phyloP scores from a whole-genome alignment of 35 echinoderm and acorn worm species.

The Heliocidaris tuberculata region DNA sequence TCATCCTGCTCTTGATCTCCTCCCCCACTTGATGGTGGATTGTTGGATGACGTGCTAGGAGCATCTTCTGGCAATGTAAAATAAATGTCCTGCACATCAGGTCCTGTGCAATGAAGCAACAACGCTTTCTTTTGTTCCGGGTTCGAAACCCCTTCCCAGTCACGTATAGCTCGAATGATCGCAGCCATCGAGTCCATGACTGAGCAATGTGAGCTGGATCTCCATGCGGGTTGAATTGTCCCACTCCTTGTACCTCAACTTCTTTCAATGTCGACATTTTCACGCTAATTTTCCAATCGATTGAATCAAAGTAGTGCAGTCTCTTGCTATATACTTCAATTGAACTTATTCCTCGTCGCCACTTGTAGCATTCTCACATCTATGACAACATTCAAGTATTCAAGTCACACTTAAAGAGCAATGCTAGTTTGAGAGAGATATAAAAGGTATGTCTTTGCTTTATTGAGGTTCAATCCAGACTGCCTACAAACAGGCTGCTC shows the following conservation, averaged over 20 bases:
- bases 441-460: no score
- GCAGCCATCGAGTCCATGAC: background rate
- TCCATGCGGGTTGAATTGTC: constrained; percentile 19
- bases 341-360: background rate
- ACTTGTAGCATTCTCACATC: constrained; percentile 25
- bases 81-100: constrained; percentile 60
- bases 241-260: constrained; percentile 18
- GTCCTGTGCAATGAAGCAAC: constrained; percentile 53
- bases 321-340: background rate
- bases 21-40: no score
- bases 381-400: no score
- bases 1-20: constrained; percentile 52
- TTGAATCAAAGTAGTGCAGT: background rate
- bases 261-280: background rate
- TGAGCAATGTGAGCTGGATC: constrained; percentile 20
- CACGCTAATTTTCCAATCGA: background rate
- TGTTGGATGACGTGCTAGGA: no score
- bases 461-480: no score
- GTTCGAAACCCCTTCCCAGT: background rate
- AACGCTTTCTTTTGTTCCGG: constrained; percentile 43
- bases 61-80: background rate
- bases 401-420: no score
- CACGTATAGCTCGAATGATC: background rate
- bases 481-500: no score
- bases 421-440: no score